Conservation (phyloP, 2,888 invertebrate species). For the Pachydiplax longipennis region DNA sequence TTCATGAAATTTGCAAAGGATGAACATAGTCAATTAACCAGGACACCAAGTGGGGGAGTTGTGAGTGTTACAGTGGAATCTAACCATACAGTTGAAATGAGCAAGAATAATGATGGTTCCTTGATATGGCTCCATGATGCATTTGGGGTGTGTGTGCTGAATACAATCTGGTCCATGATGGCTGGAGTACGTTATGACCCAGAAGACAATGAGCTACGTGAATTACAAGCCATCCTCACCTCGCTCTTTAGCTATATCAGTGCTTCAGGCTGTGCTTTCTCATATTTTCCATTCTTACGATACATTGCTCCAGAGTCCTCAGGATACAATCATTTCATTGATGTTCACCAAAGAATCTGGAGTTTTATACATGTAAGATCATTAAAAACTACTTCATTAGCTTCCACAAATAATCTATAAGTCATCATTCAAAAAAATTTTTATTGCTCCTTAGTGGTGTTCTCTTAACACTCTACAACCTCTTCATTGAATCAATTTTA, state of each 20-base stretch:
- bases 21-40: not conserved
- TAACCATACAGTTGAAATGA: not conserved
- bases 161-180: slow-evolving; percentile 38
- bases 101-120: slow-evolving; percentile 52
- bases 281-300: slow-evolving; percentile 73
- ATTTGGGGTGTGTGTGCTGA: slow-evolving; percentile 27
- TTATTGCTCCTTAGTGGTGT: too few relatives aligned
- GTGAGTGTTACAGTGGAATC: not conserved
- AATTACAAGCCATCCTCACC: not conserved
- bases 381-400: not conserved
- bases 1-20: slow-evolving; percentile 53
- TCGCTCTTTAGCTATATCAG: slow-evolving; percentile 55
- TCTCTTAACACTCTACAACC: too few relatives aligned
- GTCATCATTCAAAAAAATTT: too few relatives aligned
- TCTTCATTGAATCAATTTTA: too few relatives aligned
- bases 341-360: slow-evolving; percentile 64
- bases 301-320: slow-evolving; percentile 69
- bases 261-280: slow-evolving; percentile 73
- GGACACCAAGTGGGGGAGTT: not conserved
- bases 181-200: slow-evolving; percentile 30
- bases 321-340: slow-evolving; percentile 67
- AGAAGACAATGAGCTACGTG: not conserved
- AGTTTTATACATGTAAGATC: slow-evolving; percentile 62
- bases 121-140: slow-evolving; percentile 59
- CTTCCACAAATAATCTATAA: too few relatives aligned